Evolutionary conservation across 2,797 vertebrate species (phyloP).

Genomic region (Alfaro cultratus): DNA sequence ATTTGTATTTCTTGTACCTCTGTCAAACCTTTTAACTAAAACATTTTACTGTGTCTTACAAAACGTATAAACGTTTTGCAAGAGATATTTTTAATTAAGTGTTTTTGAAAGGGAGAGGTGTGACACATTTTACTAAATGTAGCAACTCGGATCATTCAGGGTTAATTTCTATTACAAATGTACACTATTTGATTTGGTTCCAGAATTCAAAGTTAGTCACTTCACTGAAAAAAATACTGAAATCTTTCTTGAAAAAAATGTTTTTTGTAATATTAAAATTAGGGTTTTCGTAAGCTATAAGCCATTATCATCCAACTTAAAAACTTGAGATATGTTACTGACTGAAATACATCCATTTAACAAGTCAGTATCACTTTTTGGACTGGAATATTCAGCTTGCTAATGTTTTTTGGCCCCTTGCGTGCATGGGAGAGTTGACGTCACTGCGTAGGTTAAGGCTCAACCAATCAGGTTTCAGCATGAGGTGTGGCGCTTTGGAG

Average conservation of each 20-base stretch:
- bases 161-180: not conserved
- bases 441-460: conserved; percentile 9
- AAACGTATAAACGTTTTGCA: not conserved
- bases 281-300: not conserved
- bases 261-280: not conserved
- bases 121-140: not conserved
- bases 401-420: not conserved
- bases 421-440: not conserved
- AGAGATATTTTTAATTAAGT: not conserved
- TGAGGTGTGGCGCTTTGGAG: conserved; percentile 28
- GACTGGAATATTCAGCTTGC: not conserved
- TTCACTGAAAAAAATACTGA: not conserved
- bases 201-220: not conserved
- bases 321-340: not conserved
- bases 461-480: conserved; percentile 57
- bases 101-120: not conserved
- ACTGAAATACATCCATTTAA: not conserved
- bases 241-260: not conserved
- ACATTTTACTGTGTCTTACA: not conserved
- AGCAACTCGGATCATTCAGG: not conserved
- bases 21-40: not conserved
- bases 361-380: not conserved
- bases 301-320: not conserved
- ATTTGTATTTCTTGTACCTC: not conserved
- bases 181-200: not conserved